These are phyloP conservation scores for Amaurobius ferox DNA, from an alignment of 2,888 invertebrate species.

Conservation along the genomic window DNA sequence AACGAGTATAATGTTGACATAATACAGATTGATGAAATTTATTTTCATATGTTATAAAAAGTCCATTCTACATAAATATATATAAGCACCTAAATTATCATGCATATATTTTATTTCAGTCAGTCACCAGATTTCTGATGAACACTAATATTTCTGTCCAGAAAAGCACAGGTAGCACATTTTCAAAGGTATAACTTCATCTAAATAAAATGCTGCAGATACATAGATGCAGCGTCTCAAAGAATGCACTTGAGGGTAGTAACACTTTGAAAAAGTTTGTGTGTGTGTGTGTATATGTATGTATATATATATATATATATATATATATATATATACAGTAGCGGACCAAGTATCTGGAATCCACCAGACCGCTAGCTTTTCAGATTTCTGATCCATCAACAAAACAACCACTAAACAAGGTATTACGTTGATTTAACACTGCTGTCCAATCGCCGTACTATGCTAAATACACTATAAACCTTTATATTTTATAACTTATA, in stretches of 20 bases:
- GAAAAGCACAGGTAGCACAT: background rate
- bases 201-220: background rate
- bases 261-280: constrained; percentile 18
- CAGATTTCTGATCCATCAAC: no score
- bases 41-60: constrained; percentile 37
- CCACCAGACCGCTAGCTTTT: no score
- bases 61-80: constrained; percentile 38
- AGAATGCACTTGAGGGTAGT: constrained; percentile 14
- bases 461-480: no score
- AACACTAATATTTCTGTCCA: background rate
- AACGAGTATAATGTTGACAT: background rate
- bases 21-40: background rate
- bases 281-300: no score
- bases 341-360: no score
- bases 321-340: no score
- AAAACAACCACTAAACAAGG: no score
- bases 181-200: background rate
- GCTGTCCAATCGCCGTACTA: no score
- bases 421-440: no score
- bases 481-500: no score
- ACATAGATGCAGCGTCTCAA: background rate
- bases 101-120: background rate
- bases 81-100: constrained; percentile 42
- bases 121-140: background rate
- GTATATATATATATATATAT: no score